phyloP scores from a whole-genome alignment of 1,140 invertebrate genomes.

The Thalassaphorura encarpata region DNA sequence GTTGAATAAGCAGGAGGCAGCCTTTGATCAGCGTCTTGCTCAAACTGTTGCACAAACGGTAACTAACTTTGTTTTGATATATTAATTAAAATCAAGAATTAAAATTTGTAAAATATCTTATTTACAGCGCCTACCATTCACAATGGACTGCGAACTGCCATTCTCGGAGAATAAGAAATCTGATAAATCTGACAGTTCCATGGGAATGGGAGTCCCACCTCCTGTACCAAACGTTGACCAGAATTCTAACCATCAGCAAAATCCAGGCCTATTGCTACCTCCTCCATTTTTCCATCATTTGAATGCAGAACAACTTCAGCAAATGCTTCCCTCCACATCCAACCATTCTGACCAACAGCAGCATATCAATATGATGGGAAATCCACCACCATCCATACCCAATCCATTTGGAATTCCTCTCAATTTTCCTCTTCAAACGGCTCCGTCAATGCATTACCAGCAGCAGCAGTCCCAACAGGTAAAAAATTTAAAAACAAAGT shows the following conservation, averaged over 20 bases:
- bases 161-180: slow-evolving; percentile 3
- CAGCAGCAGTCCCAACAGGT: slow-evolving; percentile 8
- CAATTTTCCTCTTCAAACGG: slow-evolving; percentile 17
- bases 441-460: slow-evolving; percentile 8
- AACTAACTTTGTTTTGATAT: background rate
- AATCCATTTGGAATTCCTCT: slow-evolving; percentile 29
- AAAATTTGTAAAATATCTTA: background rate
- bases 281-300: slow-evolving; percentile 31
- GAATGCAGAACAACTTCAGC: slow-evolving; percentile 5
- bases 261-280: slow-evolving; percentile 31
- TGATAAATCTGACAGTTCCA: background rate
- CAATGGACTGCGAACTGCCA: slow-evolving; percentile 50
- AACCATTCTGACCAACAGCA: too few relatives aligned
- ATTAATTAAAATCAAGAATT: background rate
- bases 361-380: slow-evolving; percentile 4
- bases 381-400: background rate
- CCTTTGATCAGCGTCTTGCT: slow-evolving; percentile 66
- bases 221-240: slow-evolving; percentile 13
- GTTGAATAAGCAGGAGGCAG: slow-evolving; percentile 63
- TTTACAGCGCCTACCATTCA: slow-evolving; percentile 52
- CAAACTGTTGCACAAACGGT: slow-evolving; percentile 52
- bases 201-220: background rate
- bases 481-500: background rate
- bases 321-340: too few relatives aligned
- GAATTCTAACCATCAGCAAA: slow-evolving; percentile 27